Percentiles rank a stretch among this genome's conserved stretches.
phyloP scores from a whole-genome alignment of 2,797 vertebrate species.

The Rhynchotus rufescens region DNA sequence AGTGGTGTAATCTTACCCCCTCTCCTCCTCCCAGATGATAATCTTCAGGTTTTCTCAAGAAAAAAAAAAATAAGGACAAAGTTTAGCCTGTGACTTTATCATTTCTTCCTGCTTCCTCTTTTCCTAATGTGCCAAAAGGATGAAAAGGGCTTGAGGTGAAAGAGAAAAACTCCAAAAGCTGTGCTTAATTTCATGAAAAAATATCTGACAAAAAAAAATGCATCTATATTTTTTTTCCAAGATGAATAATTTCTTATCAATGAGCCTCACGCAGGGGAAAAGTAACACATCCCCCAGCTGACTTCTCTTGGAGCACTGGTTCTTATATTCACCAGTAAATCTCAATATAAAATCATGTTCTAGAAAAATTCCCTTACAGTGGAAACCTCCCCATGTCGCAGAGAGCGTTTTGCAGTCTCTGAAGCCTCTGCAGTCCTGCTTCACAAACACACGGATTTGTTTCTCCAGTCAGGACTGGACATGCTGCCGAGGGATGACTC shows the following conservation, averaged over 20 bases:
- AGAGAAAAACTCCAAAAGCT: background rate
- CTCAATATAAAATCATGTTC: background rate
- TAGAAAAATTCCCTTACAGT: background rate
- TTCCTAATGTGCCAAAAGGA: background rate
- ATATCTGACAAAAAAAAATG: too few species aligned
- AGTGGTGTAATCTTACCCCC: conserved; percentile 9
- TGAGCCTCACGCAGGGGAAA: background rate
- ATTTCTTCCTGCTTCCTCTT: background rate
- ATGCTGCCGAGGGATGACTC: background rate
- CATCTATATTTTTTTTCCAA: background rate
- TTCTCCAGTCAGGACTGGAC: background rate
- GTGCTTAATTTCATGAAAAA: background rate
- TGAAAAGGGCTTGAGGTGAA: background rate
- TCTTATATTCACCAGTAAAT: background rate
- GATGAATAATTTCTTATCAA: background rate
- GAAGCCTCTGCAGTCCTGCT: background rate
- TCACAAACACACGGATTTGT: background rate
- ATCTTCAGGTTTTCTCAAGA: background rate
- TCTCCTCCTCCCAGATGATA: conserved; percentile 9
- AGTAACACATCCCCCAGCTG: background rate
- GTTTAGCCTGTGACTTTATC: background rate
- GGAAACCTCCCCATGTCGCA: background rate
- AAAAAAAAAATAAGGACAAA: background rate
- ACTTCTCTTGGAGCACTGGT: background rate
- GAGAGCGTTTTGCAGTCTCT: background rate